Evolutionary conservation across 2,113 vertebrate species (phyloP), one percentile per base, ranked within the genome.

Genomic region (Crypturellus undulatus): DNA sequence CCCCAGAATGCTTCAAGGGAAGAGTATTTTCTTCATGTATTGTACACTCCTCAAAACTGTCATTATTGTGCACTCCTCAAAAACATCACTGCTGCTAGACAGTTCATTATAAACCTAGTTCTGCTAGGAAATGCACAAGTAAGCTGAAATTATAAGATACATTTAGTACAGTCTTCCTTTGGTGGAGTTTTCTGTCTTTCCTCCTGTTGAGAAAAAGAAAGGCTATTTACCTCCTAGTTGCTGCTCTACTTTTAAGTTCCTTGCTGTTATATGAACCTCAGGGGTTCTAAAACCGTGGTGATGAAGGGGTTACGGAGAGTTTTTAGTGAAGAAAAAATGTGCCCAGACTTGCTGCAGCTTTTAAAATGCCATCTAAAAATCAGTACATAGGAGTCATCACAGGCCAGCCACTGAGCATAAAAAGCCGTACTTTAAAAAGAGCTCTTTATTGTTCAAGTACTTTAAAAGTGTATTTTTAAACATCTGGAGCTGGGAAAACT

Each of bases 401-500:
- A 0, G 0, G 47, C 42, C 69, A 95, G 67, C 22, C 25, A 63
- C 45, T 26, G 56, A 93, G 70, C 38, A 28, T 1, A 77, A 75
- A 89, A 84, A 93, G 56, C 51, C 76, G 28, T 11, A 56, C 82
- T 89, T 92, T 91, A 36, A 84, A 85, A 91, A 88, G 34, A 93
- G 30, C 73, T 63, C 75, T 94, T 95, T 67, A 79, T 73, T 87
- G 85, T 89, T 96, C 56, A 91, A 92, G 90, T 76, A 54, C 71
- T 75, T 68, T 58, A n/a, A 92, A 93, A 95, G 76, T 86, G 64
- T 78, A 75, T 89, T 93, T 92, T 96, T 73, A 95, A 96, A 93
- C 92, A 94, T 90, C 92, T 94, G 86, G 90, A 90, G 64, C 63
- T 34, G 34, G 1, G 1, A 78, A 84, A 91, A 83, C 60, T 89